Base-by-base conservation (phyloP, 2,888 invertebrate genomes). In the Hypomecis atomaria region DNA sequence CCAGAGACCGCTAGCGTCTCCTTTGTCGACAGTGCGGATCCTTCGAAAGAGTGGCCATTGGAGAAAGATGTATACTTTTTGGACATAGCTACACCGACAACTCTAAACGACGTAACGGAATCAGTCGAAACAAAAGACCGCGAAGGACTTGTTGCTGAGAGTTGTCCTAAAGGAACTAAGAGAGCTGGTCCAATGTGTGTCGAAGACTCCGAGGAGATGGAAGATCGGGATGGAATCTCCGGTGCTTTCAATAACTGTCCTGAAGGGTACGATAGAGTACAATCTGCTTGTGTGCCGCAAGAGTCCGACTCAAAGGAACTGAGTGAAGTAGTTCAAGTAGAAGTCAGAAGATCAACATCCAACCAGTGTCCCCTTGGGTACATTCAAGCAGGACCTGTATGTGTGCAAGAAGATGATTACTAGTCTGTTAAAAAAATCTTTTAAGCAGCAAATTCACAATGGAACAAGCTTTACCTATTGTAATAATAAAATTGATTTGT, bases 301-400 rank as follows among this genome's bases (percentile, higher is more conserved):
- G 45, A 53, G 11, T 53, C 23, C 40, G 45, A 8, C 33, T 43
- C 38, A 34, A 5, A 53, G 0, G 40, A 57, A 11, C 36, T 6
- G 5, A 48, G 4, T 36, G 36, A 9, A 23, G 13, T 11, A 23
- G 37, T 11, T 0, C 50, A n/a, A 23, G n/a, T 11, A 38, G 9
- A 11, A 50, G 8, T 1, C 13, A 7, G 0, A 36, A n/a, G 13
- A 13, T 4, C 11, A 36, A 8, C 0, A 13, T 1, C 5, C 34
- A 54, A 48, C n/a, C 43, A 43, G 10, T 58, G 58, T 37, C 58
- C 58, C 5, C 5, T 7, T 34, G 58, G 58, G 6, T 58, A 36
- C 11, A 43, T n/a, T 8, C n/a, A 13, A 50, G 42, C 34, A 33
- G 57, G 49, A 11, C 5, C 49, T 13, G 8, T 8, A 23, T 55